Evolutionary conservation across 2,797 vertebrate species (phyloP).

Genomic region (Pseudochaenichthys georgianus): DNA sequence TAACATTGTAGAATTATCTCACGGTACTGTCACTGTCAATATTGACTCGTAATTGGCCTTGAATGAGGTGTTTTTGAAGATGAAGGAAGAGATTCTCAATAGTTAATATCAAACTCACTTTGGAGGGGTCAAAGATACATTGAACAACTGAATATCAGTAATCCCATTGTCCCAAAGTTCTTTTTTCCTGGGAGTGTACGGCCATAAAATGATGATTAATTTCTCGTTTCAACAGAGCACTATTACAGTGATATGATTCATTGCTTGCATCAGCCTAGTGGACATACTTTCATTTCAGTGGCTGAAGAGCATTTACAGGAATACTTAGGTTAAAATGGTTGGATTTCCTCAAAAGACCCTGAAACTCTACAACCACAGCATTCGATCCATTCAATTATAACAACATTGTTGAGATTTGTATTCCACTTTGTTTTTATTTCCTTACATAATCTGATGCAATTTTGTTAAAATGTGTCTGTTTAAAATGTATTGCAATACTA

Average conservation of each 20-base stretch:
- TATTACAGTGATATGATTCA: conserved; percentile 54
- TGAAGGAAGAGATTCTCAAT: conserved; percentile 18
- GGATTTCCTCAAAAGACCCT: conserved; percentile 30
- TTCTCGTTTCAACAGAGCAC: conserved; percentile 52
- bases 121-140: conserved; percentile 52
- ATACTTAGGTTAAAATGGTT: conserved; percentile 28
- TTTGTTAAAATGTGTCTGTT: not conserved
- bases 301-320: conserved; percentile 62
- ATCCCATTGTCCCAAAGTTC: conserved; percentile 52
- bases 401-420: conserved; percentile 24
- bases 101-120: conserved; percentile 58
- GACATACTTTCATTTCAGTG: conserved; percentile 59
- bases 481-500: not conserved
- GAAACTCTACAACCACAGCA: conserved; percentile 23
- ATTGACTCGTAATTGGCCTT: conserved; percentile 41
- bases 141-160: conserved; percentile 25
- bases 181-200: conserved; percentile 60
- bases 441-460: not conserved
- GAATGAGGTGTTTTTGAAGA: conserved; percentile 18
- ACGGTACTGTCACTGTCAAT: conserved; percentile 52
- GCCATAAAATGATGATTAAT: conserved; percentile 71
- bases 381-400: conserved; percentile 8
- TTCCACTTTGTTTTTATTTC: conserved; percentile 21
- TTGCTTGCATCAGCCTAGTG: conserved; percentile 47
- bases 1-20: conserved; percentile 47